These are phyloP conservation scores for Cynoglossus semilaevis DNA, from an alignment of 2,113 vertebrate genomes.

Conservation along the genomic window DNA sequence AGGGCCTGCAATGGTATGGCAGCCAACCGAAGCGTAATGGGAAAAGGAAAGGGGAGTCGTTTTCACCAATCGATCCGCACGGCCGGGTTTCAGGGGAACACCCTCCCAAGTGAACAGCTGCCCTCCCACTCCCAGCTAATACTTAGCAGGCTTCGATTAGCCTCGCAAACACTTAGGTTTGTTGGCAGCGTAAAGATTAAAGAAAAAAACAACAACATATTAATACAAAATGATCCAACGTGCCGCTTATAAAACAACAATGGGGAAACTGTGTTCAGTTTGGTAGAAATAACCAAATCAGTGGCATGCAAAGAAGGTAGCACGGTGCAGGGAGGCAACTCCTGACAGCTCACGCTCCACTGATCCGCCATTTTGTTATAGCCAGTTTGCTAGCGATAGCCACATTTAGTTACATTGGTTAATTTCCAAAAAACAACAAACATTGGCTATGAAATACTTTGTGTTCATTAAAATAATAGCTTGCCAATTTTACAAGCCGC, in stretches of 20 bases:
- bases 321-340: constrained; percentile 57
- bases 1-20: constrained; percentile 54
- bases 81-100: constrained; percentile 41
- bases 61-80: constrained; percentile 45
- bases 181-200: background rate
- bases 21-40: constrained; percentile 23
- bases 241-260: too few species aligned
- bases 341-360: constrained; percentile 67
- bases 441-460: rapidly evolving
- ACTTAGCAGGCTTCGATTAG: constrained; percentile 9
- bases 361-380: constrained; percentile 74
- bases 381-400: constrained; percentile 55
- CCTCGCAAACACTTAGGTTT: background rate
- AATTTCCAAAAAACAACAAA: background rate
- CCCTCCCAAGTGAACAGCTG: constrained; percentile 58
- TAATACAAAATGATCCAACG: too few species aligned
- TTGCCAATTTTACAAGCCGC: background rate
- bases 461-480: rapidly evolving
- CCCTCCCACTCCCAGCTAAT: constrained; percentile 41
- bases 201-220: too few species aligned
- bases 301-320: too few species aligned
- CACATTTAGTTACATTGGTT: background rate
- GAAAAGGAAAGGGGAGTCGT: constrained; percentile 23
- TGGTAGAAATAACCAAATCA: background rate
- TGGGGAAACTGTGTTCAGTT: too few species aligned